Evolutionary conservation across 2,888 invertebrate species (phyloP).

Genomic region (Suillia variegata): DNA sequence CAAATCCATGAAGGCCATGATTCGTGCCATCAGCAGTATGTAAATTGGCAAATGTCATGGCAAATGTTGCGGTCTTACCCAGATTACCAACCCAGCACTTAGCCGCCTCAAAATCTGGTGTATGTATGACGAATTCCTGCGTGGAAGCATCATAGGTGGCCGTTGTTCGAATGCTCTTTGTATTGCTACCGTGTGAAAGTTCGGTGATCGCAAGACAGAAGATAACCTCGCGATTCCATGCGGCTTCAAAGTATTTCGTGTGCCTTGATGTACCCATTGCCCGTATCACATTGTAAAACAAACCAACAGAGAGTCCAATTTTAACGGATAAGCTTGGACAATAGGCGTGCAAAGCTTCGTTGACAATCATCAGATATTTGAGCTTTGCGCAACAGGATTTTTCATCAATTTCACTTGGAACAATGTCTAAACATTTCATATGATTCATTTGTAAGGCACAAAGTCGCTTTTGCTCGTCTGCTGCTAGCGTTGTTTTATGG

Average conservation of each 20-base stretch:
- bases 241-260: conserved; percentile 70
- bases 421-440: conserved; percentile 70
- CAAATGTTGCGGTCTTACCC: conserved; percentile 86
- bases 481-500: conserved; percentile 65
- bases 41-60: conserved; percentile 87
- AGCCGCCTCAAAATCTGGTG: conserved; percentile 92
- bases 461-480: conserved; percentile 76
- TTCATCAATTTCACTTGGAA: conserved; percentile 68
- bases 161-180: conserved; percentile 86
- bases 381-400: conserved; percentile 71
- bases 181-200: conserved; percentile 93
- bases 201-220: conserved; percentile 92
- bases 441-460: conserved; percentile 73
- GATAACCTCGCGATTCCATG: conserved; percentile 74
- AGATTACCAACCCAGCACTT: conserved; percentile 97
- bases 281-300: conserved; percentile 75
- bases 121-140: conserved; percentile 84
- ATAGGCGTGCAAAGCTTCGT: conserved; percentile 73
- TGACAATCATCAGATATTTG: conserved; percentile 75
- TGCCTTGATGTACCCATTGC: conserved; percentile 80
- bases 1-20: conserved; percentile 88
- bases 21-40: conserved; percentile 76
- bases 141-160: conserved; percentile 82
- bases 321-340: conserved; percentile 79
- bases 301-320: conserved; percentile 75